phyloP scores from a whole-genome alignment of 2,888 invertebrate species.

The Agelastica alni region DNA sequence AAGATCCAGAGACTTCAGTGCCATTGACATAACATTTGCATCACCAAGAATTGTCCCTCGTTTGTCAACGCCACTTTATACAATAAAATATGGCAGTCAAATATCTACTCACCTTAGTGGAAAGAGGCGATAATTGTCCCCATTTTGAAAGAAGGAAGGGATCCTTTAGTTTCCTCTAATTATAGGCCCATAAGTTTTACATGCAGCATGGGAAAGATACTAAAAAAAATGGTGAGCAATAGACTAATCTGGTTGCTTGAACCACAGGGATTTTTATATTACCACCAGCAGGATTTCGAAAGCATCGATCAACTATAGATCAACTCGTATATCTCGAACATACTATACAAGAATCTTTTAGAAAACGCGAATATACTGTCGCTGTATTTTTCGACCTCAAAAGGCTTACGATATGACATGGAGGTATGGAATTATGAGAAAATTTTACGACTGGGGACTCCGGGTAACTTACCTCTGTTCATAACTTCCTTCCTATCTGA shows the following conservation, averaged over 20 bases:
- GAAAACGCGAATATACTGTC: neutral
- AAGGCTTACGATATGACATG: neutral
- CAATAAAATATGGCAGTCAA: neutral
- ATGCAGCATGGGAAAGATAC: neutral
- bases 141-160: neutral
- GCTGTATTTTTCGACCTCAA: neutral
- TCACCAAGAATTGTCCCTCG: neutral
- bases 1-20: neutral
- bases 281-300: too few species aligned
- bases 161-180: neutral
- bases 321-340: neutral
- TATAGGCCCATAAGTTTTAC: neutral
- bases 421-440: neutral
- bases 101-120: neutral
- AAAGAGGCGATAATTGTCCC: neutral
- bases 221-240: neutral
- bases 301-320: neutral
- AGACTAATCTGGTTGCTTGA: neutral
- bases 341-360: neutral
- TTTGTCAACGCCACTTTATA: neutral
- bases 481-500: neutral
- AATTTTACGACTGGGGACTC: neutral
- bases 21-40: neutral
- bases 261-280: too few species aligned
- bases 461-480: neutral